Evolutionary conservation across 2,113 vertebrate species (phyloP).

Genomic region (Gopherus evgoodei): DNA sequence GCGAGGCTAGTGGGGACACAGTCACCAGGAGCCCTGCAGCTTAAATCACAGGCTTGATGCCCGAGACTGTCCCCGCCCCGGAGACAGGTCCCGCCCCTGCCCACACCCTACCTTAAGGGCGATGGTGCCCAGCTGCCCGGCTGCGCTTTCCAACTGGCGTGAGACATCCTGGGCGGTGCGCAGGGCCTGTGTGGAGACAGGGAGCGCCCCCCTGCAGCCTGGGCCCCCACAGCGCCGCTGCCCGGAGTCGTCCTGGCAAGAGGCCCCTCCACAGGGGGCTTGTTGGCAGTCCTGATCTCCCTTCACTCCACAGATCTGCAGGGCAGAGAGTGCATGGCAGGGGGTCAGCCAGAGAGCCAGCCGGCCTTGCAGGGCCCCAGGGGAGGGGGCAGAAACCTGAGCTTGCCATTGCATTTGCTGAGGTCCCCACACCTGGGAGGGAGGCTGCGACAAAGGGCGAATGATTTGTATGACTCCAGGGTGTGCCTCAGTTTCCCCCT

Average conservation of each 20-base stretch:
- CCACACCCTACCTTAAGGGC: conserved; percentile 79
- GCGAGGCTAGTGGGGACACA: no score
- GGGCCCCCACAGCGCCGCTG: conserved; percentile 77
- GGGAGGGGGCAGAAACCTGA: rapidly evolving
- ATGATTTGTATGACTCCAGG: not conserved
- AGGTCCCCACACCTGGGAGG: not conserved
- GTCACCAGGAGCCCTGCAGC: not conserved
- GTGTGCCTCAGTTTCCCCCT: not conserved
- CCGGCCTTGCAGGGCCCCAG: rapidly evolving
- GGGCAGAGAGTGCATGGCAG: not conserved
- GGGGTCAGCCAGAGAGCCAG: not conserved
- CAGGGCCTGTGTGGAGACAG: conserved; percentile 74
- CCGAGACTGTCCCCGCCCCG: not conserved
- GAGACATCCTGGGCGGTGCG: conserved; percentile 63
- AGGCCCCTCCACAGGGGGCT: conserved; percentile 82
- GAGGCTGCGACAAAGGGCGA: not conserved
- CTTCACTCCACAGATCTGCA: conserved; percentile 63
- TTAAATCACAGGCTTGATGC: not conserved
- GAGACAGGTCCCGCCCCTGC: not conserved
- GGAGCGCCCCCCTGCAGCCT: conserved; percentile 81
- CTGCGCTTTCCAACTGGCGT: conserved; percentile 69
- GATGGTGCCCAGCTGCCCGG: conserved; percentile 74
- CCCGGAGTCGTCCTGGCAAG: conserved; percentile 78
- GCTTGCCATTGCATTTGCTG: not conserved
- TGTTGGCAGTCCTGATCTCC: conserved; percentile 73